A percentile compares a stretch with the other conserved stretches of the same genome.
phyloP scores from a whole-genome alignment of 1,140 invertebrate species.

The Plodia interpunctella region DNA sequence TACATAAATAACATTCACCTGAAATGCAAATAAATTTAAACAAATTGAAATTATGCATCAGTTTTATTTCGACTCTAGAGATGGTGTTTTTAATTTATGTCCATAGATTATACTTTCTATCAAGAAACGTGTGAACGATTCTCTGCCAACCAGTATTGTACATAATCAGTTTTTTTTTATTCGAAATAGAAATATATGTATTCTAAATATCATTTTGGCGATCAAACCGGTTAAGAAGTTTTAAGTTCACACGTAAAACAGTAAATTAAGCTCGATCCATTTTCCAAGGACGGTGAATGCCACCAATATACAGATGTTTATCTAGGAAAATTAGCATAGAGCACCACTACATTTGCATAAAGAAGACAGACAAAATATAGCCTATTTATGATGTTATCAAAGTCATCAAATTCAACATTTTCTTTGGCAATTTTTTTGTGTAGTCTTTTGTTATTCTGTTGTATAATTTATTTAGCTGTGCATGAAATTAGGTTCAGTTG shows the following conservation, averaged over 20 bases:
- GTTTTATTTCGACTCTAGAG: too few species aligned
- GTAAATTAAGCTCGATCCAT: not conserved
- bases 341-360: not conserved
- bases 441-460: not conserved
- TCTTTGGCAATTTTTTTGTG: not conserved
- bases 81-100: not conserved
- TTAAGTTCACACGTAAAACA: not conserved
- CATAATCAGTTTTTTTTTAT: not conserved
- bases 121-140: not conserved
- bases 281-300: slow-evolving; percentile 6
- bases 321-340: not conserved
- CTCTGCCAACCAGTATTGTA: not conserved
- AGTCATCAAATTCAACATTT: not conserved
- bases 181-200: not conserved
- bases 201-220: not conserved
- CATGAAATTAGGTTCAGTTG: too few species aligned
- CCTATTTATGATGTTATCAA: not conserved
- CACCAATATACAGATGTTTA: slow-evolving; percentile 6
- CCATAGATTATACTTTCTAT: slow-evolving; percentile 1
- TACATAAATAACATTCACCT: too few species aligned
- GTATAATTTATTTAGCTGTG: too few species aligned
- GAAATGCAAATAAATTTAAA: too few species aligned
- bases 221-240: not conserved
- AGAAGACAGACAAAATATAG: not conserved
- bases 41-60: too few species aligned